Percentiles rank a stretch among this genome's conserved stretches.
Evolutionary conservation across 2,888 invertebrate species (phyloP).

Genomic region (Ramazzottius varieornatus): DNA sequence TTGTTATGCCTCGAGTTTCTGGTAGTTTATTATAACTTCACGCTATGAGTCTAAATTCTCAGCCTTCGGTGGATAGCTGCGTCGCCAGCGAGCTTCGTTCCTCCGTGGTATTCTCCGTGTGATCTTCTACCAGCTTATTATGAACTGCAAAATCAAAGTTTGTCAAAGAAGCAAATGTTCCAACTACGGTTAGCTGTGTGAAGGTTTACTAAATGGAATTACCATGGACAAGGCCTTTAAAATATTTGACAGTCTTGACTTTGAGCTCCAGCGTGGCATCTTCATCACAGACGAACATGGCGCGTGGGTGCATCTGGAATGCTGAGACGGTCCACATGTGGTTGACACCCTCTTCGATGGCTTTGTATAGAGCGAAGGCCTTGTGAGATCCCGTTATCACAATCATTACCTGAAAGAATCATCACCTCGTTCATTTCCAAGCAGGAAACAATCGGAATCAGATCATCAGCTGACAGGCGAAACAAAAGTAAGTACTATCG

Average conservation of each 20-base stretch:
- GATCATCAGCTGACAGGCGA: neutral
- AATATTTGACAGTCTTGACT: constrained; percentile 95
- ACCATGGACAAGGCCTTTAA: constrained; percentile 35
- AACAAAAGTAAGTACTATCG: neutral
- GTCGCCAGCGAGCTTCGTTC: neutral
- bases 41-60: too few relatives aligned
- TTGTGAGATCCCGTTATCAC: constrained; percentile 88
- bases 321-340: constrained; percentile 99
- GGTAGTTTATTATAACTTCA: too few relatives aligned
- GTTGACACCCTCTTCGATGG: constrained; percentile 90
- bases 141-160: neutral
- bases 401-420: constrained; percentile 51
- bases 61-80: neutral
- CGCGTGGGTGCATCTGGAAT: constrained; percentile 76
- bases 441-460: neutral
- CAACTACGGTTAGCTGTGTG: neutral
- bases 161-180: neutral
- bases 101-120: neutral
- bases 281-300: constrained; percentile 85
- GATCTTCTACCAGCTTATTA: neutral
- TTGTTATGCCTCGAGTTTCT: too few relatives aligned
- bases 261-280: constrained; percentile 82
- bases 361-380: constrained; percentile 80
- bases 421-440: neutral
- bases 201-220: neutral